A percentile compares a stretch with the other conserved stretches of the same genome.
phyloP scores from a whole-genome alignment of 2,113 vertebrate genomes.

The Uropsilus gracilis region DNA sequence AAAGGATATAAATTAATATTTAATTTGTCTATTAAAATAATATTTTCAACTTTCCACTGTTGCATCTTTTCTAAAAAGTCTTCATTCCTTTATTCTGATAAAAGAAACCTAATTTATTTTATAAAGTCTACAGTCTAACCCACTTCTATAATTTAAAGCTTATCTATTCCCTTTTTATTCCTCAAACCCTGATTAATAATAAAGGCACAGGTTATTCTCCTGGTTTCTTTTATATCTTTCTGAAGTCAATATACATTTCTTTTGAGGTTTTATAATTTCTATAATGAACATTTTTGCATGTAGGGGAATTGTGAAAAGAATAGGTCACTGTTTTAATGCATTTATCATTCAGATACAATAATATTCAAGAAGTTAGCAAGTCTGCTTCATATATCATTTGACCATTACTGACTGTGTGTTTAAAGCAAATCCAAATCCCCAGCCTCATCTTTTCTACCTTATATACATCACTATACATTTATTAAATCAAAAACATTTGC shows the following conservation, averaged over 20 bases:
- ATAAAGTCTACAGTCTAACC: background rate
- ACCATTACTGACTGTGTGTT: background rate
- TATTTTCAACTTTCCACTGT: background rate
- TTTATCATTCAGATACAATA: background rate
- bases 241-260: background rate
- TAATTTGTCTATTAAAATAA: background rate
- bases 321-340: background rate
- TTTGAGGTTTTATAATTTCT: background rate
- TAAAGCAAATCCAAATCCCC: background rate
- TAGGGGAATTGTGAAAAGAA: background rate
- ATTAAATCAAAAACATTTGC: background rate
- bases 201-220: background rate
- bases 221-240: background rate
- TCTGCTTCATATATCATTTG: background rate
- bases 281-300: background rate
- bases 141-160: background rate
- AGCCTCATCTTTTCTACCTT: background rate
- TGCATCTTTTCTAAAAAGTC: background rate
- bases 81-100: background rate
- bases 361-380: background rate
- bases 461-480: background rate
- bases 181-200: background rate
- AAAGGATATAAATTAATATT: background rate
- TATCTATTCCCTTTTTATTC: background rate
- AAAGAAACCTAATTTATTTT: background rate